Percentiles rank a stretch among this genome's conserved stretches.
Evolutionary conservation across 2,797 vertebrate genomes (phyloP).

Genomic region (Peromyscus attwateri): DNA sequence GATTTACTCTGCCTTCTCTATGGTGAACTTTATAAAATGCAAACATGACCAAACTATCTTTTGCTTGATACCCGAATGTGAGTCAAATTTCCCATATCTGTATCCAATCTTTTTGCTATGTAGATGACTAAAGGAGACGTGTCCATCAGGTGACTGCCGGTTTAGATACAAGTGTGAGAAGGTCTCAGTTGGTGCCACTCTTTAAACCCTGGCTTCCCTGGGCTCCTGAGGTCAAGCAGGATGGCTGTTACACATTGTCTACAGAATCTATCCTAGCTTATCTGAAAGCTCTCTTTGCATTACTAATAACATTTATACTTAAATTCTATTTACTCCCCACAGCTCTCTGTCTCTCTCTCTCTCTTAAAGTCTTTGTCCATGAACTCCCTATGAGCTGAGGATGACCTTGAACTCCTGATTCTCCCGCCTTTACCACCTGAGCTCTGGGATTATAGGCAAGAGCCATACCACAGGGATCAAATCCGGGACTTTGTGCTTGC

Average conservation of each 20-base stretch:
- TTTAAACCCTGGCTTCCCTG: neutral
- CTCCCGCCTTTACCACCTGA: neutral
- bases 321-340: neutral
- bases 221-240: neutral
- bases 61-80: too few species aligned
- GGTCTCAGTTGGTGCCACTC: neutral
- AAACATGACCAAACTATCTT: neutral
- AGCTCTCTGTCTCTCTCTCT: neutral
- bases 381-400: neutral
- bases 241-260: neutral
- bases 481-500: neutral
- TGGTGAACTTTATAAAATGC: neutral
- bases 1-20: neutral
- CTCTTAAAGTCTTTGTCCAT: neutral
- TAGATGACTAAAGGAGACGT: neutral
- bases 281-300: neutral
- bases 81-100: neutral
- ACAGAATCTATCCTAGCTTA: neutral
- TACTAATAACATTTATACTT: neutral
- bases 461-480: neutral
- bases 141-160: rapidly evolving
- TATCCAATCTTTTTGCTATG: too few species aligned
- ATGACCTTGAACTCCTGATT: neutral
- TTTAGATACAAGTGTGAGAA: neutral
- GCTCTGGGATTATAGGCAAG: neutral